These are phyloP conservation scores for Pygoscelis adeliae DNA, from an alignment of 2,113 vertebrate genomes.

Conservation along the genomic window DNA sequence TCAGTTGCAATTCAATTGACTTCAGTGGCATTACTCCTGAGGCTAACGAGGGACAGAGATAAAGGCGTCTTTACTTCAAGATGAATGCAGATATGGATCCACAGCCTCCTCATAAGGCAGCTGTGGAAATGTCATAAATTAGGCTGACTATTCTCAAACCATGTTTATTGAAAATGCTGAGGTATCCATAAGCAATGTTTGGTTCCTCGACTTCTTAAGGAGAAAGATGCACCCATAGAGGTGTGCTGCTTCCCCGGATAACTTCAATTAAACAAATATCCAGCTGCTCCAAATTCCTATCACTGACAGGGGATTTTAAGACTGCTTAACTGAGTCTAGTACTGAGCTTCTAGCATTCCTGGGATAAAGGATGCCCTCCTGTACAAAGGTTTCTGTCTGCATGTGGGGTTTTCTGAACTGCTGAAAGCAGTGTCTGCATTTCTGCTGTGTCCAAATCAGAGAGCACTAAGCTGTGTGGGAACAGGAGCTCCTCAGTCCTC, in stretches of 20 bases:
- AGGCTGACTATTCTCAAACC: neutral
- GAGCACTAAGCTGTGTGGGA: neutral
- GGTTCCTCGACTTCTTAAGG: neutral
- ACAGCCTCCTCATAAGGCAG: neutral
- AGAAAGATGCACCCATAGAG: neutral
- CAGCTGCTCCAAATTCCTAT: neutral
- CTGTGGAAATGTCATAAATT: neutral
- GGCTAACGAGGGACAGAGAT: neutral
- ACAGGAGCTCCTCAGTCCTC: neutral
- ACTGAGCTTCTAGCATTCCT: neutral
- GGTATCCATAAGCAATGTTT: neutral
- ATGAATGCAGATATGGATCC: neutral
- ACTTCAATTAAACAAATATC: neutral
- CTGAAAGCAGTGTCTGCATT: neutral
- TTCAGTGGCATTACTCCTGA: conserved; percentile 2
- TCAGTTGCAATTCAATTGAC: neutral
- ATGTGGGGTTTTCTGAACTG: neutral
- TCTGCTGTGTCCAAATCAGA: neutral
- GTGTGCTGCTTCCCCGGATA: neutral
- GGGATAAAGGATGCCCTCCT: neutral
- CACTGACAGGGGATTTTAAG: neutral
- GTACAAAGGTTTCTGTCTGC: neutral
- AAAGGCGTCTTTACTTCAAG: neutral
- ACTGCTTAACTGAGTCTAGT: neutral
- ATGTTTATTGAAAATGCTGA: neutral